Percentiles rank a stretch among this genome's conserved stretches.
phyloP scores from a whole-genome alignment of 1,140 invertebrate species.

The Drosophila bocqueti region DNA sequence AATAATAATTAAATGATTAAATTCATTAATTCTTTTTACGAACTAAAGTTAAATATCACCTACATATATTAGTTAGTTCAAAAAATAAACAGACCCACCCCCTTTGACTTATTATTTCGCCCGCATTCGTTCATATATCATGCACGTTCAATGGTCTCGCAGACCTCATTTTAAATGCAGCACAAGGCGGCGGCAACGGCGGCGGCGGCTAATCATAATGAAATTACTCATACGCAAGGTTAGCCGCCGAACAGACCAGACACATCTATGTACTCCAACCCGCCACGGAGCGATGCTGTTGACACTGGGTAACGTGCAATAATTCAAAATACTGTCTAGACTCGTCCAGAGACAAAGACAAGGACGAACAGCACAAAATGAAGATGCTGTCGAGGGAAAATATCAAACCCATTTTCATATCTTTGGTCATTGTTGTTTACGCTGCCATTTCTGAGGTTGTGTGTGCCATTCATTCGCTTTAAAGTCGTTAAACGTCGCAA shows the following conservation, averaged over 20 bases:
- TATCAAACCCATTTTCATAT: slow-evolving; percentile 36
- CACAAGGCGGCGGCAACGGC: slow-evolving; percentile 16
- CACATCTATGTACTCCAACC: slow-evolving; percentile 26
- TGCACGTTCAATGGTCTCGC: slow-evolving; percentile 24
- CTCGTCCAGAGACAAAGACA: slow-evolving; percentile 44
- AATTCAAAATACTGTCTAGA: slow-evolving; percentile 74
- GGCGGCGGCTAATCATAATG: slow-evolving; percentile 49
- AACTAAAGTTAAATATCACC: not conserved
- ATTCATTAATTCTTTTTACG: not conserved
- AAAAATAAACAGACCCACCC: too few species aligned
- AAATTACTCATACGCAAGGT: slow-evolving; percentile 80
- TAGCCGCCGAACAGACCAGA: slow-evolving; percentile 61
- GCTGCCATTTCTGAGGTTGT: slow-evolving; percentile 35
- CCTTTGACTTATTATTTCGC: not conserved
- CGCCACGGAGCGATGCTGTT: slow-evolving; percentile 20
- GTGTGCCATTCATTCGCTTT: slow-evolving; percentile 57
- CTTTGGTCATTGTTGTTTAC: slow-evolving; percentile 60
- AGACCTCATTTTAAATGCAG: slow-evolving; percentile 57
- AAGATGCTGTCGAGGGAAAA: slow-evolving; percentile 45
- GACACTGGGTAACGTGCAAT: slow-evolving; percentile 52
- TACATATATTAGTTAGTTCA: not conserved
- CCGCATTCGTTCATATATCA: slow-evolving; percentile 7
- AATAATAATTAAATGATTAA: not conserved
- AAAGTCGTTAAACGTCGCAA: slow-evolving; percentile 70
- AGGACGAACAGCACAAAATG: slow-evolving; percentile 41